Evolutionary conservation across 1,140 invertebrate genomes (phyloP), one percentile per base, ranked within the genome.

Genomic region (Vanessa atalanta): DNA sequence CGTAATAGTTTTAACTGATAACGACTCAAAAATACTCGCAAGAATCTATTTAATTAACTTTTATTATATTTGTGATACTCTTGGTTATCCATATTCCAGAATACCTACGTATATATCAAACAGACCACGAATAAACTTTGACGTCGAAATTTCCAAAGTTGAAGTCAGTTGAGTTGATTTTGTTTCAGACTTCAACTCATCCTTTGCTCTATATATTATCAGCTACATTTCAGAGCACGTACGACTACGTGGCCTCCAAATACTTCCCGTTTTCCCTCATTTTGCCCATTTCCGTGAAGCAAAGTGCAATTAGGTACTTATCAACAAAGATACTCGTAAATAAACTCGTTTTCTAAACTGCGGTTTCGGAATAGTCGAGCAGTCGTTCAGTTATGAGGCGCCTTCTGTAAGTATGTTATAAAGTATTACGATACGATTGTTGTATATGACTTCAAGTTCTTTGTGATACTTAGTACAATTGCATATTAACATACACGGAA

Each of bases 281-380:
- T 80, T 80, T 78, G 72, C 78, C 83, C 81, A 85, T 88, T 83
- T 83, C 83, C 84, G 75, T 72, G 63, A 66, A 83, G 77, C 77
- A 73, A 81, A 84, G 86, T 84, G 81, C 83, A 85, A 85, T 88
- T 86, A 86, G 79, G 79, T 83, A 83, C 78, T 85, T 87, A 81
- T 85, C 82, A 76, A 57, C 63, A 65, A 69, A 74, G 74, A 76
- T 68, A 65, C 47, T 53, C 37, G 65, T 65, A 66, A 65, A 43
- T 37, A 31, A 66, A 67, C 75, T 72, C 75, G 66, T 72, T 77
- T 70, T 31, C 31, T 53, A 70, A 73, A 73, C 63, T 60, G 65
- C 16, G 47, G 55, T 16, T 53, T 20, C 61, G 64, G 64, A 67
- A 63, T 26, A 61, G 55, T 31, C n/a, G 48, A 3, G 26, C 20